Percentiles rank a stretch among this genome's conserved stretches.
Conservation (phyloP, 2,888 invertebrate genomes). For the Lordiphosa andalusiaca region DNA sequence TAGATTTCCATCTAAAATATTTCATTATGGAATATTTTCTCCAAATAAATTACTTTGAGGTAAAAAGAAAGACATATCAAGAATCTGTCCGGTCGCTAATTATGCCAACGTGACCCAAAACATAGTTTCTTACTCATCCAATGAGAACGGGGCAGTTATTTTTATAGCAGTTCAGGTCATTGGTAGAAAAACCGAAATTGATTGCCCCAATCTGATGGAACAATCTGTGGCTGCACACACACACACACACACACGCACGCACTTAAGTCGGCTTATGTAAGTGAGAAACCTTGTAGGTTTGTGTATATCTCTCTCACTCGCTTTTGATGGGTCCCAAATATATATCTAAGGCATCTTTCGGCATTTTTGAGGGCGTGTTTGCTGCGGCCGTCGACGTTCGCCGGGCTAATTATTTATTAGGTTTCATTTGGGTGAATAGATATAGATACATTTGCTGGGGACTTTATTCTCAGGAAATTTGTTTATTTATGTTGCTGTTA, state of each 20-base stretch:
- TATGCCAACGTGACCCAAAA: slow-evolving; percentile 29
- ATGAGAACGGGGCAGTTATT: slow-evolving; percentile 60
- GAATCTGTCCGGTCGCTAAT: slow-evolving; percentile 23
- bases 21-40: slow-evolving; percentile 12
- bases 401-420: slow-evolving; percentile 70
- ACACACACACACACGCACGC: background rate
- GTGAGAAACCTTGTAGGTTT: slow-evolving; percentile 66
- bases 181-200: slow-evolving; percentile 69
- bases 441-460: slow-evolving; percentile 64
- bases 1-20: slow-evolving; percentile 5
- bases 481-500: slow-evolving; percentile 63
- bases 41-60: slow-evolving; percentile 16
- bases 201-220: slow-evolving; percentile 61
- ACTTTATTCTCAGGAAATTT: slow-evolving; percentile 58
- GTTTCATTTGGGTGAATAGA: slow-evolving; percentile 42
- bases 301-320: slow-evolving; percentile 11
- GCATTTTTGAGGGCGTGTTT: slow-evolving; percentile 63
- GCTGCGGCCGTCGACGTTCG: too few species aligned
- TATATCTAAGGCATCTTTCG: slow-evolving; percentile 40
- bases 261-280: slow-evolving; percentile 36
- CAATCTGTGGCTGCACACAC: slow-evolving; percentile 34
- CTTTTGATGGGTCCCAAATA: slow-evolving; percentile 25
- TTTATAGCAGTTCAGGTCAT: slow-evolving; percentile 58
- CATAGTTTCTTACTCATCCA: slow-evolving; percentile 35
- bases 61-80: slow-evolving; percentile 31